Evolutionary conservation across 2,888 invertebrate genomes (phyloP).

Genomic region (Diplazon laetatorius): DNA sequence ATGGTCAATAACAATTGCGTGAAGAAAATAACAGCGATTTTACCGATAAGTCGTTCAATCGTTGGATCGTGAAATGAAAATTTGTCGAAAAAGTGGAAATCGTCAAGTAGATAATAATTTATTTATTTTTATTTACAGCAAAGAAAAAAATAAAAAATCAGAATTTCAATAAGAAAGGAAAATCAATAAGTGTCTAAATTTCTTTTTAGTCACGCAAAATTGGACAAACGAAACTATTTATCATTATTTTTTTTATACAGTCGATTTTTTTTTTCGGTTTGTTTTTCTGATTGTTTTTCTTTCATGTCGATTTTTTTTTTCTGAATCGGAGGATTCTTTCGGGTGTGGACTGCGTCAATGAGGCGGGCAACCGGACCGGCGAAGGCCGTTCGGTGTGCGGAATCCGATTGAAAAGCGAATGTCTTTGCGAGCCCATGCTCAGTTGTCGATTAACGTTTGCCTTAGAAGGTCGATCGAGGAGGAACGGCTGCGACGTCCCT

Average conservation of each 20-base stretch:
- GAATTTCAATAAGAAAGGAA: too few species aligned
- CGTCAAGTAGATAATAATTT: too few species aligned
- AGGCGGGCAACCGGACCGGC: conserved; percentile 65
- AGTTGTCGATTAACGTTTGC: conserved; percentile 75
- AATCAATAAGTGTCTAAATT: too few species aligned
- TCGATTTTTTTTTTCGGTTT: neutral
- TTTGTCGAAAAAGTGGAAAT: too few species aligned
- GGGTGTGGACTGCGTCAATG: conserved; percentile 59
- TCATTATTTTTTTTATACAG: conserved; percentile 1
- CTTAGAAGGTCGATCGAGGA: conserved; percentile 69
- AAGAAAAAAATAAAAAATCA: too few species aligned
- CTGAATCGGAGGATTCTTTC: too few species aligned
- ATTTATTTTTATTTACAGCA: too few species aligned
- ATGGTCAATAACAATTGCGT: too few species aligned
- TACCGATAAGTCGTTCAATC: too few species aligned
- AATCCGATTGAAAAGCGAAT: conserved; percentile 80
- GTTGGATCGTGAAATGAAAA: too few species aligned
- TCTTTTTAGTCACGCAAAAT: too few species aligned
- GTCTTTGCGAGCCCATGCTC: conserved; percentile 71
- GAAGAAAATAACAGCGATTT: too few species aligned
- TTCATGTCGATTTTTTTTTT: conserved; percentile 5
- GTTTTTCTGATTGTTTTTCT: neutral
- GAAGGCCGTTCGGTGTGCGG: conserved; percentile 75
- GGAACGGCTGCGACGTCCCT: conserved; percentile 54
- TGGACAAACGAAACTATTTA: neutral